Evolutionary conservation across 2,113 vertebrate genomes (phyloP), one percentile per base, ranked within the genome.

Genomic region (Cariama cristata): DNA sequence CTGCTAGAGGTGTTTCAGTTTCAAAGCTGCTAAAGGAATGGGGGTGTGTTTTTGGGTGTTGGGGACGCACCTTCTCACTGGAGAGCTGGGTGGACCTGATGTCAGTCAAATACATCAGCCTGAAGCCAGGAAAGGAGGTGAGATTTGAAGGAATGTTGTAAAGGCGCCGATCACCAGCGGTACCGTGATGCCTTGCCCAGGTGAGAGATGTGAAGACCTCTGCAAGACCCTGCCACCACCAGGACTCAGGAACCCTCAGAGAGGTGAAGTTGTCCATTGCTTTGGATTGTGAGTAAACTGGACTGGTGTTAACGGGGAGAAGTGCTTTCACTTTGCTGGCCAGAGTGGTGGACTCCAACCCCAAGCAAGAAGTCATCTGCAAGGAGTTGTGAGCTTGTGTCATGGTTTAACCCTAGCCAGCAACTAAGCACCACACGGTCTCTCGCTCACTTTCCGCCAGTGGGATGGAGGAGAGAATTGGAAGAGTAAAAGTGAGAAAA

Each of bases 201-300:
- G 35, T 64, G 28, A 19, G 63, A 67, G 58, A 33, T 62, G 12
- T 53, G n/a, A 62, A 26, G 42, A 77, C 13, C 38, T n/a, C 50
- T 72, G 62, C 26, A 44, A 38, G 67, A 21, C 16, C 14, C 20
- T 40, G 22, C 35, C 68, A 33, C 38, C 16, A 19, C 47, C 69
- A 88, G 66, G 19, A 28, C 62, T 59, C 27, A 1, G 76, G 38
- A 79, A n/a, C 9, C 27, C 22, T 63, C 28, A 1, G 10, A 55
- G 6, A n/a, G 11, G 19, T 42, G 49, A n/a, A 64, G 17, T 14
- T 85, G 35, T 67, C 16, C 9, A 1, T 28, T 21, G 18, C 12
- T 75, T 74, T 3, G 1, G 3, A 7, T 27, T 63, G 12, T 26
- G 44, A 60, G 35, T 44, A 23, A 50, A 50, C 10, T 1, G 0